Base-by-base conservation (phyloP, 2,888 invertebrate species). In the Neoscelio sp. region DNA sequence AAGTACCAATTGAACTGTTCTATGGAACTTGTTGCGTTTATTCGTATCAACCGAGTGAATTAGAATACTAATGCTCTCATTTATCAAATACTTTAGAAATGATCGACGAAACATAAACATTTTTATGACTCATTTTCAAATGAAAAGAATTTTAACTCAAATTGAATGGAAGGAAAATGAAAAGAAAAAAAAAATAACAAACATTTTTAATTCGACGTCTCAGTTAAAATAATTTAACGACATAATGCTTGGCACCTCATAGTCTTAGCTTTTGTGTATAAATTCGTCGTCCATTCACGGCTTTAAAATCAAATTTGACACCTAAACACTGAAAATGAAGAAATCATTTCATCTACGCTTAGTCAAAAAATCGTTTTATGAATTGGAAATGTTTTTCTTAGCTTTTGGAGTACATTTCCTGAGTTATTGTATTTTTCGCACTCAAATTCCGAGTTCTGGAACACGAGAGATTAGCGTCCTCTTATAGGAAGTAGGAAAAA, bases 331-430 rank as follows among this genome's bases (percentile, higher is more conserved):
- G 15, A 28, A 46, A 46, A 17, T 6, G 10, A 52, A 23, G n/a
- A 50, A 52, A 71, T 62, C 33, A 38, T 54, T 73, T 56, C 28
- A 54, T 64, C 18, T 4, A 26, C 7, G 23, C 8, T 38, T 38
- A 17, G 48, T 68, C 67, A 38, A 42, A 70, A 64, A 70, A 67
- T 35, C 17, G 54, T 64, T 50, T 54, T 20, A 15, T 13, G 56
- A 7, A 48, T 68, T 13, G 13, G 12, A 54, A 60, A 67, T 75
- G 75, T 75, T 75, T 68, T 75, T 40, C 50, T 75, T 68, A 54
- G 60, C 67, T 67, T 73, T 73, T 42, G 20, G 50, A 58, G 74
- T 33, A 44, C 58, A 67, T 15, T 75, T 62, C 48, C 67, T 52
- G 40, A 13, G 42, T 60, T 46, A 67, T 58, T 67, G 65, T 74